phyloP scores from a whole-genome alignment of 1,140 invertebrate genomes.

The Plodia interpunctella region DNA sequence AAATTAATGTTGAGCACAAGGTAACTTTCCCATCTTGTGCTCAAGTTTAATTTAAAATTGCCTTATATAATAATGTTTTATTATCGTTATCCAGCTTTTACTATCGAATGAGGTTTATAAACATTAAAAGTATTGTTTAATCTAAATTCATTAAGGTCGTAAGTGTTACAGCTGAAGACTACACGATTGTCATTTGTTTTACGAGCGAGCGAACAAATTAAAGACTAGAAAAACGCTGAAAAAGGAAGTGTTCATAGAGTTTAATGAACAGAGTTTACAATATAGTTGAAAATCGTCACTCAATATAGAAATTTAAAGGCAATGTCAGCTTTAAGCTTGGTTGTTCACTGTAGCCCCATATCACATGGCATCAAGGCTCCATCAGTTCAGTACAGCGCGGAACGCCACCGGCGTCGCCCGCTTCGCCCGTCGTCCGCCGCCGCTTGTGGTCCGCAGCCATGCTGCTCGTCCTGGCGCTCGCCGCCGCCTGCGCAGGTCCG shows the following conservation, averaged over 20 bases:
- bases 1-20: no score
- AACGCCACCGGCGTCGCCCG: slow-evolving; percentile 27
- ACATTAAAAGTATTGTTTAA: no score
- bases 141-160: no score
- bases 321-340: neutral
- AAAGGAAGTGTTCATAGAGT: neutral
- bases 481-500: slow-evolving; percentile 39
- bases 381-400: slow-evolving; percentile 30
- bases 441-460: slow-evolving; percentile 16
- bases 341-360: neutral
- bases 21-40: no score
- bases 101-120: no score
- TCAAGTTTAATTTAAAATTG: no score
- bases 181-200: no score
- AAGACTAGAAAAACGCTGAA: no score
- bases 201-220: no score
- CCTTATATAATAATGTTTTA: no score
- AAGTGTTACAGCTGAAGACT: no score
- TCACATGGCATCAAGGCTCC: neutral
- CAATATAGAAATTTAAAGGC: neutral
- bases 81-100: no score
- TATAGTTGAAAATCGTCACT: neutral
- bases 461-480: slow-evolving; percentile 29
- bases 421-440: slow-evolving; percentile 25
- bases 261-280: neutral